Percentiles rank a stretch among this genome's conserved stretches.
Conservation (phyloP, 1,140 invertebrate genomes). For the Drosophila albomicans region DNA sequence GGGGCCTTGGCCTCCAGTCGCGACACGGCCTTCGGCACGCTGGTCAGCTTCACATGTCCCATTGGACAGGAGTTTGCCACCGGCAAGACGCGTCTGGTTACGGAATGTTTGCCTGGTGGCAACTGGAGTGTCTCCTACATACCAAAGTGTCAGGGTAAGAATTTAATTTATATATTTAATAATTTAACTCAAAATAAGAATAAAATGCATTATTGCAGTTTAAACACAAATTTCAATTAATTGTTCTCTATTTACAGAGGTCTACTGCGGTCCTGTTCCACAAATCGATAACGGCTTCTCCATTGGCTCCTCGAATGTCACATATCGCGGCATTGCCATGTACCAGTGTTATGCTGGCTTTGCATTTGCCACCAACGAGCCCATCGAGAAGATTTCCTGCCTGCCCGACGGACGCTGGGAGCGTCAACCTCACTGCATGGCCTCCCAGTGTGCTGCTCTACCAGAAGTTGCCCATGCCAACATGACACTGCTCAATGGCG, state of each 20-base stretch:
- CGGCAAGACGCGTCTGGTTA: slow-evolving; percentile 92
- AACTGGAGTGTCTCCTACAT: slow-evolving; percentile 97
- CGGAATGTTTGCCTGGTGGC: slow-evolving; percentile 94
- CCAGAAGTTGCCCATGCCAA: slow-evolving; percentile 95
- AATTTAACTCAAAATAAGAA: no score
- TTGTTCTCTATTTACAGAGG: slow-evolving; percentile 87
- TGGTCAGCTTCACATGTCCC: slow-evolving; percentile 95
- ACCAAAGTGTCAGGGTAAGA: slow-evolving; percentile 94
- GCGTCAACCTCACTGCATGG: slow-evolving; percentile 94
- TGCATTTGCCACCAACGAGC: slow-evolving; percentile 94
- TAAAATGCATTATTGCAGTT: no score
- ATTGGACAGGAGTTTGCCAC: slow-evolving; percentile 97
- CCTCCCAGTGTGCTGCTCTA: slow-evolving; percentile 96
- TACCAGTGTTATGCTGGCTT: slow-evolving; percentile 99
- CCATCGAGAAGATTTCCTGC: slow-evolving; percentile 95
- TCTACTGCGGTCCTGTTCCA: slow-evolving; percentile 98
- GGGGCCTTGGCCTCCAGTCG: slow-evolving; percentile 95
- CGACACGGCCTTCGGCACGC: slow-evolving; percentile 96
- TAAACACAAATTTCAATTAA: no score
- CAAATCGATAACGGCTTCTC: slow-evolving; percentile 99
- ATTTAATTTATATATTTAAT: no score
- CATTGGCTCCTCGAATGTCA: slow-evolving; percentile 97
- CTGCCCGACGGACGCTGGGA: slow-evolving; percentile 95
- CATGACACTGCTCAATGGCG: slow-evolving; percentile 95
- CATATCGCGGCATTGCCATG: slow-evolving; percentile 95